These are phyloP conservation scores for Melanerpes aurifrons DNA, from an alignment of 2,113 vertebrate genomes.

Conservation along the genomic window DNA sequence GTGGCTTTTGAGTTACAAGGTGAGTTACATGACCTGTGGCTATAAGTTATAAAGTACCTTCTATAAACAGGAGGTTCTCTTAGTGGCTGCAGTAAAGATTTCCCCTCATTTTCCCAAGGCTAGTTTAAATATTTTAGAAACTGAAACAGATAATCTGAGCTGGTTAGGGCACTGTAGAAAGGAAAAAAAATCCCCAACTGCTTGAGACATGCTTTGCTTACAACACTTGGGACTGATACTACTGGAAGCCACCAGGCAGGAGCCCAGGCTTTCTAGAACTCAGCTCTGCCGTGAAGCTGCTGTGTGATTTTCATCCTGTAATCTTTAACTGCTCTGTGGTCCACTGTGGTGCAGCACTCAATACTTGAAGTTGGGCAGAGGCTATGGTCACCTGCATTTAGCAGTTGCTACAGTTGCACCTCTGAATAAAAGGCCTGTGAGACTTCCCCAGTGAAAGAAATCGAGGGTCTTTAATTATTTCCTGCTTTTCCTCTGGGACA, in stretches of 20 bases:
- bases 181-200: background rate
- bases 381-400: rapidly evolving
- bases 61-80: background rate
- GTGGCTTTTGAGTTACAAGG: background rate
- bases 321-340: background rate
- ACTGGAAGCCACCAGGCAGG: background rate
- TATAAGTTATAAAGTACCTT: background rate
- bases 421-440: background rate
- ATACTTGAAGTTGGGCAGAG: background rate
- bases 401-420: background rate
- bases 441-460: background rate
- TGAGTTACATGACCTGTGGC: background rate
- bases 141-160: background rate
- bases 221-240: background rate
- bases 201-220: background rate
- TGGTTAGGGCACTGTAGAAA: background rate
- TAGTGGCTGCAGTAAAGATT: background rate
- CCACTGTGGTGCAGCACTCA: background rate
- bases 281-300: background rate
- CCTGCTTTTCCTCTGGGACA: background rate
- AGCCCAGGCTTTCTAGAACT: background rate
- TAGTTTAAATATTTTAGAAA: background rate
- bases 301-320: background rate
- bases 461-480: background rate
- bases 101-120: background rate